Percentiles rank a stretch among this genome's conserved stretches.
Evolutionary conservation across 2,888 invertebrate genomes (phyloP).

Genomic region (Microctonus hyperodae): DNA sequence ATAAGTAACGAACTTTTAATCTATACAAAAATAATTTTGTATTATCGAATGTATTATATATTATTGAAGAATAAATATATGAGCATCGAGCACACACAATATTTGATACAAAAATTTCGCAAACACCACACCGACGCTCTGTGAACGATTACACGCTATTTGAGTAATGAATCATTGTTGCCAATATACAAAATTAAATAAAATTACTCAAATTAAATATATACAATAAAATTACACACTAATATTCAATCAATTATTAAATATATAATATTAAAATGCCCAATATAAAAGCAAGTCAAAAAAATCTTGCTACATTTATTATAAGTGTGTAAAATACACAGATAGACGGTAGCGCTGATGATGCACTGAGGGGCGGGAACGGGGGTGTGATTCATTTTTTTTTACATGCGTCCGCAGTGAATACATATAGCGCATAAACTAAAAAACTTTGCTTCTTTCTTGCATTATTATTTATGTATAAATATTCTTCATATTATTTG

Average conservation of each 20-base stretch:
- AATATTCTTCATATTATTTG: background rate
- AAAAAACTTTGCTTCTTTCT: constrained; percentile 1
- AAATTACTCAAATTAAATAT: background rate
- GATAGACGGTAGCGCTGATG: constrained; percentile 26
- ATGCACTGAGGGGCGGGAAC: constrained; percentile 34
- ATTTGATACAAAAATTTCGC: constrained; percentile 12
- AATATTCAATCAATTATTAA: no score
- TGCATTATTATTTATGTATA: constrained; percentile 11
- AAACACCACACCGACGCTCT: background rate
- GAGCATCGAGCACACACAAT: background rate
- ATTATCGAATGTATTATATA: no score
- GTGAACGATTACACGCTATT: background rate
- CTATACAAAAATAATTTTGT: background rate
- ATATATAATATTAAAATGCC: no score
- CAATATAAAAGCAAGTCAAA: no score
- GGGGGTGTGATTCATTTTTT: constrained; percentile 35
- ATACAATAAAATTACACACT: background rate
- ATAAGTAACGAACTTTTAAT: background rate
- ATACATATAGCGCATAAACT: background rate
- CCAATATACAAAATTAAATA: background rate
- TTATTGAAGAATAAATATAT: background rate
- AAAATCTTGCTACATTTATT: no score
- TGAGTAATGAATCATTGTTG: background rate
- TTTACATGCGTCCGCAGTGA: constrained; percentile 3
- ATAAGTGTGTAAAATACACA: no score